Evolutionary conservation across 2,113 vertebrate genomes (phyloP).

Genomic region (Ptilonorhynchus violaceus): DNA sequence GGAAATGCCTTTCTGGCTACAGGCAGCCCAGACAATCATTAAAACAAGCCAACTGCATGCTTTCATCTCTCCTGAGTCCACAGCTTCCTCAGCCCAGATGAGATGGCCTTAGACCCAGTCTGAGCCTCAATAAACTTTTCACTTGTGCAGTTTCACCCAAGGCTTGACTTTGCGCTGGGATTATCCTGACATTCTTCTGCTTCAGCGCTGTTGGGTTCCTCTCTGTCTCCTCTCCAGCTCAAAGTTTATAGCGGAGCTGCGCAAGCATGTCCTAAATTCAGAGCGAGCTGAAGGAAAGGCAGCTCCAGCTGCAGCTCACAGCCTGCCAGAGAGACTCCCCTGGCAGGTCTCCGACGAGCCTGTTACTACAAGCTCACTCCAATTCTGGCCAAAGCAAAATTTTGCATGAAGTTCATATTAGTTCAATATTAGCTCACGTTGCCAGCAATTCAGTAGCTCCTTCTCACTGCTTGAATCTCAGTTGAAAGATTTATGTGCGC

Average conservation of each 20-base stretch:
- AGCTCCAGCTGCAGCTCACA: neutral
- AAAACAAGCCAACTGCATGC: neutral
- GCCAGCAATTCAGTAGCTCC: slow-evolving; percentile 19
- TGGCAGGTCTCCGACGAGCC: neutral
- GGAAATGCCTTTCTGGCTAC: neutral
- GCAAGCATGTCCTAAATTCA: neutral
- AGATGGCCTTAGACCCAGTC: neutral
- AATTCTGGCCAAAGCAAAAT: neutral
- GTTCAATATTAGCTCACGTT: slow-evolving; percentile 1
- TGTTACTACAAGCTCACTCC: neutral
- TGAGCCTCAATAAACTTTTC: neutral
- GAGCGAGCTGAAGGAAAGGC: neutral
- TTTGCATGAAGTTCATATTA: slow-evolving; percentile 24
- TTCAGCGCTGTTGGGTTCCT: neutral
- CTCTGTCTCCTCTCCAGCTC: neutral
- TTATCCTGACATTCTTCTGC: neutral
- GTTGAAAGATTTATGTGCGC: neutral
- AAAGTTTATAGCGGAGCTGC: neutral
- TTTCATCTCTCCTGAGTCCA: neutral
- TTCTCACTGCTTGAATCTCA: neutral
- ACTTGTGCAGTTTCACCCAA: neutral
- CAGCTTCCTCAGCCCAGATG: neutral
- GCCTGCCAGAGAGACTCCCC: slow-evolving; percentile 15
- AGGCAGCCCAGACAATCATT: neutral
- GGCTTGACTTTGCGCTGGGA: neutral